These are phyloP conservation scores for Sebastes cheni DNA, from an alignment of 2,797 vertebrate species.

Conservation along the genomic window DNA sequence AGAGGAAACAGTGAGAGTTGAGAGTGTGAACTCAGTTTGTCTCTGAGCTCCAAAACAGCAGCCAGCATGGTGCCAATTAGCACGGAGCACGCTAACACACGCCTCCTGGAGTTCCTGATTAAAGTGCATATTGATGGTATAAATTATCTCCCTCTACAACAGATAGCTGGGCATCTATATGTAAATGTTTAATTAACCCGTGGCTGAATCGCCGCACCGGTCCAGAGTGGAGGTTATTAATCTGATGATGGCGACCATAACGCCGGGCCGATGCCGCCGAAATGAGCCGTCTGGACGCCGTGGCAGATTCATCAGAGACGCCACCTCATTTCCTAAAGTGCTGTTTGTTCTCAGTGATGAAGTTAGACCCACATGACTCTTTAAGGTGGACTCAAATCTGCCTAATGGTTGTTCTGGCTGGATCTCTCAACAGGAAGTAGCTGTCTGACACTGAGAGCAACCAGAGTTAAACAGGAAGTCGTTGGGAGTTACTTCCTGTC, in stretches of 20 bases:
- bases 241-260: conserved; percentile 77
- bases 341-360: conserved; percentile 72
- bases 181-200: conserved; percentile 99
- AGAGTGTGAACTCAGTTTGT: conserved; percentile 74
- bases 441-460: background rate
- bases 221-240: conserved; percentile 86
- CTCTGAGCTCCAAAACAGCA: conserved; percentile 88
- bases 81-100: conserved; percentile 88
- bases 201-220: conserved; percentile 88
- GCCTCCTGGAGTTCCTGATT: conserved; percentile 91
- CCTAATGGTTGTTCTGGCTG: background rate
- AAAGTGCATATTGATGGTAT: conserved; percentile 89
- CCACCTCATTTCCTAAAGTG: conserved; percentile 65
- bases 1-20: conserved; percentile 17
- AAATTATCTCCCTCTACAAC: conserved; percentile 86
- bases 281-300: conserved; percentile 48
- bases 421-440: background rate
- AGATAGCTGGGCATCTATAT: conserved; percentile 90
- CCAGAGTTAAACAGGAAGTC: background rate
- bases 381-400: conserved; percentile 8
- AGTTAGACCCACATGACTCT: conserved; percentile 16
- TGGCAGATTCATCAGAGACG: conserved; percentile 66
- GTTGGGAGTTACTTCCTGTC: no score
- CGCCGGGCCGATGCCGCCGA: conserved; percentile 29
- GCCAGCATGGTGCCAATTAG: conserved; percentile 96